phyloP scores from a whole-genome alignment of 2,113 vertebrate genomes.

The Embiotoca jacksoni region DNA sequence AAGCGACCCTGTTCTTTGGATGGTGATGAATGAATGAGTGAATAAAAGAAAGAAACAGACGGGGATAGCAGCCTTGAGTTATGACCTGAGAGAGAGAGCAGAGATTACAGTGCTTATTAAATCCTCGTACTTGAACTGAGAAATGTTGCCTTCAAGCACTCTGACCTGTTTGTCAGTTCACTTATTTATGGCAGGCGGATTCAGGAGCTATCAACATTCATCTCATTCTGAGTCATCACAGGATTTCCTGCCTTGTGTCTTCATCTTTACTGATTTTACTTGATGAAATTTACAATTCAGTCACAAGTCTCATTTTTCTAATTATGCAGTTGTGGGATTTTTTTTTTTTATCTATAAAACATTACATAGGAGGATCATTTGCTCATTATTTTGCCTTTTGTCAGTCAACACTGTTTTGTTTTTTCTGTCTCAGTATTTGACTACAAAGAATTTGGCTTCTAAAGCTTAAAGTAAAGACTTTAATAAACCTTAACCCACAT shows the following conservation, averaged over 20 bases:
- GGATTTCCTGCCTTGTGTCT: constrained; percentile 43
- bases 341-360: too few relatives aligned
- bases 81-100: constrained; percentile 23
- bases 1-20: constrained; percentile 38
- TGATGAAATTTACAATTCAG: too few relatives aligned
- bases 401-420: too few relatives aligned
- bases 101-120: constrained; percentile 35
- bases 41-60: constrained; percentile 22
- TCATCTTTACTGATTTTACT: constrained; percentile 25
- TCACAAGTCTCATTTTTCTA: constrained; percentile 39
- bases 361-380: too few relatives aligned
- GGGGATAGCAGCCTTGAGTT: constrained; percentile 10
- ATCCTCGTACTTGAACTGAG: constrained; percentile 42
- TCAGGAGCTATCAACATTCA: constrained; percentile 64
- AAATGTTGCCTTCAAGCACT: constrained; percentile 49
- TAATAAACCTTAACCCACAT: too few relatives aligned
- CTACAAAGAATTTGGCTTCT: too few relatives aligned
- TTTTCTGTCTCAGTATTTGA: neutral
- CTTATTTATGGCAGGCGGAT: constrained; percentile 72
- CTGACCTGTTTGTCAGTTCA: constrained; percentile 67
- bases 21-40: constrained; percentile 29
- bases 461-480: too few relatives aligned
- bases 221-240: constrained; percentile 53
- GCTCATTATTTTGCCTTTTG: too few relatives aligned
- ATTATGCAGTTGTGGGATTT: constrained; percentile 4